Percentiles rank a stretch among this genome's conserved stretches.
Conservation (phyloP, 2,797 vertebrate species). For the Siniperca obscura region DNA sequence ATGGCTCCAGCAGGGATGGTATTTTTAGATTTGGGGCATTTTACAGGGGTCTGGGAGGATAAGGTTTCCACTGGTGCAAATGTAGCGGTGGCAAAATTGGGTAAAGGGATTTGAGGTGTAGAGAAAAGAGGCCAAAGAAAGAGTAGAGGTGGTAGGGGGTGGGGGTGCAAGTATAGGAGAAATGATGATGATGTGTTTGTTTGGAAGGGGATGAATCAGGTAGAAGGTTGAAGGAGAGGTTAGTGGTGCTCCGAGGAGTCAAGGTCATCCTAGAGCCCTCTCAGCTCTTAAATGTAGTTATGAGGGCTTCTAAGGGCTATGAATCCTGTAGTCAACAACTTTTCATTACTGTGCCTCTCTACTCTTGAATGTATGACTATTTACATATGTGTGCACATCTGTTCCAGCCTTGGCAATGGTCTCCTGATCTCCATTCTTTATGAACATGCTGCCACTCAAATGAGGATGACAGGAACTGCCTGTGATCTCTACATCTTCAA, state of each 20-base stretch:
- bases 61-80: slow-evolving; percentile 30
- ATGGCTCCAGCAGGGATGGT: slow-evolving; percentile 29
- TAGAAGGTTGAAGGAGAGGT: slow-evolving; percentile 51
- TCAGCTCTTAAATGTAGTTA: slow-evolving; percentile 32
- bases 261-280: slow-evolving; percentile 35
- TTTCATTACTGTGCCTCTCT: slow-evolving; percentile 12
- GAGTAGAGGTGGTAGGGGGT: not conserved
- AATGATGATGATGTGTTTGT: slow-evolving; percentile 11
- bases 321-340: slow-evolving; percentile 23
- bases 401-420: slow-evolving; percentile 27
- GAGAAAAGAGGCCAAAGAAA: slow-evolving; percentile 2
- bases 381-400: slow-evolving; percentile 35
- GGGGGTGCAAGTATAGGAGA: not conserved
- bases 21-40: slow-evolving; percentile 63
- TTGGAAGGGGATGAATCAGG: slow-evolving; percentile 4
- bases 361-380: slow-evolving; percentile 1
- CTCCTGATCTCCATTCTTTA: slow-evolving; percentile 26
- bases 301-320: slow-evolving; percentile 25
- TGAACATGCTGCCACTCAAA: slow-evolving; percentile 3
- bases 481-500: slow-evolving; percentile 34
- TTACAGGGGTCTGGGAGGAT: slow-evolving; percentile 30
- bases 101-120: not conserved
- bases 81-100: slow-evolving; percentile 20
- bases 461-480: not conserved
- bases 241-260: slow-evolving; percentile 37